phyloP scores from a whole-genome alignment of 2,888 invertebrate genomes.

The Hydraecia micacea region DNA sequence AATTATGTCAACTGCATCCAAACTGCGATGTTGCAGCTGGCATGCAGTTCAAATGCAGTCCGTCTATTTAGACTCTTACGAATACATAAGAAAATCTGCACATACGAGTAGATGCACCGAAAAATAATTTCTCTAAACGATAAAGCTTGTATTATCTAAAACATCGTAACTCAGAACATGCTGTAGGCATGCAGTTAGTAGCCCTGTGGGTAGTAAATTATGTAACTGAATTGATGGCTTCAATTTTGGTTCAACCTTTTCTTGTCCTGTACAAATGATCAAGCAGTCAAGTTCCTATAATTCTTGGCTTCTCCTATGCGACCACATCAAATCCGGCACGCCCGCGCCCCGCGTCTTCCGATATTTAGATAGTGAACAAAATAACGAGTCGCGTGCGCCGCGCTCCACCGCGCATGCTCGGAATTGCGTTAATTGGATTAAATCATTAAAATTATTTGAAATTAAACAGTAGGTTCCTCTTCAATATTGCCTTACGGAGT shows the following conservation, averaged over 20 bases:
- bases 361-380: constrained; percentile 18
- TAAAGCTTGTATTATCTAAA: neutral
- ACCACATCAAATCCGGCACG: neutral
- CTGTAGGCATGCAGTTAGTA: neutral
- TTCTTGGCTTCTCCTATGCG: neutral
- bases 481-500: constrained; percentile 22
- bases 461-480: constrained; percentile 61
- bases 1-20: too few relatives aligned
- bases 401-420: constrained; percentile 58
- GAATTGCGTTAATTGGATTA: constrained; percentile 66
- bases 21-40: too few relatives aligned
- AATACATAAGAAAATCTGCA: too few relatives aligned
- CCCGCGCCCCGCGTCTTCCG: constrained; percentile 6
- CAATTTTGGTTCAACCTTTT: too few relatives aligned
- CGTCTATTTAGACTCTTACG: too few relatives aligned
- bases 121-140: too few relatives aligned
- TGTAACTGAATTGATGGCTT: too few relatives aligned
- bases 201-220: too few relatives aligned
- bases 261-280: too few relatives aligned
- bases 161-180: neutral
- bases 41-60: too few relatives aligned
- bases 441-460: constrained; percentile 60
- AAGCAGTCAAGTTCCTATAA: neutral
- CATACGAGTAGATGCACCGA: too few relatives aligned
- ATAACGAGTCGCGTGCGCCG: constrained; percentile 64